A percentile compares a stretch with the other conserved stretches of the same genome.
Conservation (phyloP, 2,888 invertebrate genomes). For the Pelosia muscerda region DNA sequence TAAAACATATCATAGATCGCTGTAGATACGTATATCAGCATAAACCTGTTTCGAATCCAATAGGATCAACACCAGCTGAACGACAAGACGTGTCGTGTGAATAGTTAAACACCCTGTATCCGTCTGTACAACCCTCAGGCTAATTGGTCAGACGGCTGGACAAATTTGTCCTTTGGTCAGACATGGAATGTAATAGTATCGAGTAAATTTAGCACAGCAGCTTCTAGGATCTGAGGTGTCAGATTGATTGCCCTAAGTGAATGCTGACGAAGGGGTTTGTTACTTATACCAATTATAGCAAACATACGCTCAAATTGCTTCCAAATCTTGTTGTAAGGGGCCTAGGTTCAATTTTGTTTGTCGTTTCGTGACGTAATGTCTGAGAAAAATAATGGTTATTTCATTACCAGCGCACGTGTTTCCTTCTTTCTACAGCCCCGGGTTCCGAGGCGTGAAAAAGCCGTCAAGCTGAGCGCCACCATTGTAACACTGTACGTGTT, state of each 20-base stretch:
- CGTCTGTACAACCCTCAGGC: conserved; percentile 34
- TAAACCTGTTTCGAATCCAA: neutral
- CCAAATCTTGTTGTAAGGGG: too few relatives aligned
- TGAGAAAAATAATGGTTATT: too few relatives aligned
- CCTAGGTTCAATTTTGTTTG: neutral
- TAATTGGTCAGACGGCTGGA: conserved; percentile 49
- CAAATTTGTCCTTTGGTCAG: conserved; percentile 29
- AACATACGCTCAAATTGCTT: too few relatives aligned
- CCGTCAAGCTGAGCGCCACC: too few relatives aligned
- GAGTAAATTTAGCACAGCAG: conserved; percentile 13
- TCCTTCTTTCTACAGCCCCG: too few relatives aligned
- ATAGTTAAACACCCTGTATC: conserved; percentile 43
- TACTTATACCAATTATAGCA: too few relatives aligned
- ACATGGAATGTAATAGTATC: conserved; percentile 9
- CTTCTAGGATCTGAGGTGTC: neutral
- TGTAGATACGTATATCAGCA: neutral
- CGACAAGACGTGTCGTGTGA: conserved; percentile 46
- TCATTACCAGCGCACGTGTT: too few relatives aligned
- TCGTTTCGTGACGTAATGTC: too few relatives aligned
- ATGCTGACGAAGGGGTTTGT: neutral
- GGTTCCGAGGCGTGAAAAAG: too few relatives aligned
- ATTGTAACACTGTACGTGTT: too few relatives aligned
- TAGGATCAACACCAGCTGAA: conserved; percentile 8
- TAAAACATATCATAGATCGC: neutral
- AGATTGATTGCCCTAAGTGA: neutral